Evolutionary conservation across 2,888 invertebrate species (phyloP), one percentile per base, ranked within the genome.

Genomic region (Hofmannophila pseudospretella): DNA sequence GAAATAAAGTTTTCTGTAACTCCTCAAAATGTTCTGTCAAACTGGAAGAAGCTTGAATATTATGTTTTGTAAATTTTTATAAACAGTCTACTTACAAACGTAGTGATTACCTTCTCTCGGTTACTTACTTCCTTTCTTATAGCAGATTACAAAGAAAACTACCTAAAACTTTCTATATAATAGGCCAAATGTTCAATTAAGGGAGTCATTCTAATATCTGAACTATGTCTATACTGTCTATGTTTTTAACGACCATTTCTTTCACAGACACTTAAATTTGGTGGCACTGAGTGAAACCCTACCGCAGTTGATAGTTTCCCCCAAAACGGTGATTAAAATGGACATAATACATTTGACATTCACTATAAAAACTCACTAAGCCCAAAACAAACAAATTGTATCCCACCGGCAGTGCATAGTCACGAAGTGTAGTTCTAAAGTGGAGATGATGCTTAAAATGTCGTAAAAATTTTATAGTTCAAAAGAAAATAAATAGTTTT

Each of bases 401-500:
- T 28, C 29, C 40, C 36, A 30, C 36, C 26, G 16, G 12, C 36
- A 27, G 9, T 27, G 33, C 10, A 32, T 34, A 39, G 54, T 52
- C 46, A 54, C 52, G 47, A 41, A 57, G 49, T 51, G 44, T 36
- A 47, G 44, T 49, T 62, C 58, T 58, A 61, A 65, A 74, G 69
- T 72, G 68, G 60, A 60, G 62, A 63, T 66, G 70, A 68, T 75
- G 69, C 82, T 85, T 81, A 80, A 82, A 77, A 58, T 60, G 68
- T 64, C 78, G 74, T 85, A 73, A 84, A 84, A 54, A 28, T 65
- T 79, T 81, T 74, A 84, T 67, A 61, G 71, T 65, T 64, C 51
- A 53, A 69, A 77, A 67, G 70, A 71, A 78, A 82, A 82, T 80
- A 82, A 82, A 84, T 82, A 80, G 73, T 66, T 73, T 75, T 80